Evolutionary conservation across 2,113 vertebrate genomes (phyloP), one percentile per base, ranked within the genome.

Genomic region (Heteronetta atricapilla): DNA sequence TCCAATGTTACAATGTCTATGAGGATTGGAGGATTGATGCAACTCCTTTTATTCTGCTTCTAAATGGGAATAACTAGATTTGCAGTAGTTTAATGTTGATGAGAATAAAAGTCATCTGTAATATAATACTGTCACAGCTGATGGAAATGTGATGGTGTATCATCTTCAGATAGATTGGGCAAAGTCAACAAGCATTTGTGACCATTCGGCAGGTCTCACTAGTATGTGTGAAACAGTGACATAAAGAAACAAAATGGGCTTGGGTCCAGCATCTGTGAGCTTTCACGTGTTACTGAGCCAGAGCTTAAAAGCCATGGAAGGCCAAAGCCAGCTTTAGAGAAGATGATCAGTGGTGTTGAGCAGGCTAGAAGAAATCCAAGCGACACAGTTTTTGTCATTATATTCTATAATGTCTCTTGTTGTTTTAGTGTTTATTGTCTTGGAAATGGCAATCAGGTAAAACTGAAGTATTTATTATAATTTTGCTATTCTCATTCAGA

Each of bases 51-150:
- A 11, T n/a, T 36, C 74, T 89, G 52, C 59, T 69, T 62, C 59
- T 66, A 60, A 31, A 10, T 22, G 72, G 26, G 34, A 75, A 9
- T 10, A 34, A 5, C 55, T 76, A 28, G 76, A 44, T 82, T 56
- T 76, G 33, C 38, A n/a, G 28, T 22, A 31, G 48, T 22, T 88
- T 5, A 53, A 4, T 25, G 28, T 3, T 88, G 82, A 10, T 38
- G 66, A 60, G 38, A 23, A 34, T 53, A 11, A 31, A 44, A 53
- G 20, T 55, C 91, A 53, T 12, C 67, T 8, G 1, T 53, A 53
- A 3, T 26, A 3, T 11, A 36, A 44, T 21, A 12, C 21, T 55
- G 0, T 53, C 16, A 11, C 36, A 22, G 38, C 3, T 34, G 28
- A 34, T 63, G 62, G 62, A 40, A 28, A 78, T 62, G 25, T 69